phyloP scores from a whole-genome alignment of 2,797 vertebrate species.

The Aeoliscus strigatus region DNA sequence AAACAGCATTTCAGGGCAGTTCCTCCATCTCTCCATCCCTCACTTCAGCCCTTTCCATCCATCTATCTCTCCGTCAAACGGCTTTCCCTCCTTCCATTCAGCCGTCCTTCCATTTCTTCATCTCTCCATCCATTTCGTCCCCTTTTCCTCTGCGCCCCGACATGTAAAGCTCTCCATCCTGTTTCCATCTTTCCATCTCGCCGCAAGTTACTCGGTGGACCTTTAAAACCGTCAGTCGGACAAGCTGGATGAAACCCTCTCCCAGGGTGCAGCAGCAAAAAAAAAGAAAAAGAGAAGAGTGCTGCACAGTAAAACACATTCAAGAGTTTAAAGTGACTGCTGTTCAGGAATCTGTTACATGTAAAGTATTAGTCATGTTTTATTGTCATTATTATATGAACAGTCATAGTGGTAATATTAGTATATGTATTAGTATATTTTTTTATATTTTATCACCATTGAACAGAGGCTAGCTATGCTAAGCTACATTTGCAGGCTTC shows the following conservation, averaged over 20 bases:
- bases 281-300: too few species aligned
- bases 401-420: too few species aligned
- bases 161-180: conserved; percentile 33
- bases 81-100: conserved; percentile 20
- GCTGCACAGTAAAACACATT: too few species aligned
- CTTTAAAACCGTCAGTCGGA: conserved; percentile 60
- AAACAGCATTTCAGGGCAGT: conserved; percentile 19
- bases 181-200: conserved; percentile 36
- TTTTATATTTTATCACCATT: too few species aligned
- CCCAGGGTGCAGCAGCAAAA: too few species aligned
- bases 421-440: too few species aligned
- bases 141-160: conserved; percentile 26
- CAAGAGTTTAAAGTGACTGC: too few species aligned
- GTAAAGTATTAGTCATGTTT: too few species aligned
- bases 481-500: too few species aligned
- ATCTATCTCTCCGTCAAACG: conserved; percentile 16
- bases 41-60: conserved; percentile 18
- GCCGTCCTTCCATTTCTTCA: conserved; percentile 36
- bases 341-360: too few species aligned
- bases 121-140: conserved; percentile 15
- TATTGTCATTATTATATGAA: too few species aligned
- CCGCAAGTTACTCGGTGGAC: conserved; percentile 36
- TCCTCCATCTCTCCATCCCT: conserved; percentile 29
- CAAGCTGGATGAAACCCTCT: conserved; percentile 47
- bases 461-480: too few species aligned